A percentile compares a stretch with the other conserved stretches of the same genome.
phyloP scores from a whole-genome alignment of 2,888 invertebrate genomes.

The Drosophila suboccidentalis region DNA sequence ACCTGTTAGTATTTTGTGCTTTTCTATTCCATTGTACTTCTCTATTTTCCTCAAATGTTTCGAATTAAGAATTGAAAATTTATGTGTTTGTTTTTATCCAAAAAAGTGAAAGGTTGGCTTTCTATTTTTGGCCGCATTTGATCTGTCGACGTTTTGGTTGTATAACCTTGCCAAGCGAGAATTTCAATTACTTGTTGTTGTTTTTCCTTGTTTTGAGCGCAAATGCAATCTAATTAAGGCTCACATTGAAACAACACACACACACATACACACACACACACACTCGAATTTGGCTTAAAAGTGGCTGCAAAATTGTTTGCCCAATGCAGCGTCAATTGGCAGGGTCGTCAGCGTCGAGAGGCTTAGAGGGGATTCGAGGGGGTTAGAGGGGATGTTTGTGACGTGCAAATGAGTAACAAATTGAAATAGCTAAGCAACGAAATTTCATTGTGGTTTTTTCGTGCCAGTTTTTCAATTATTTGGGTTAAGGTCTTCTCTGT shows the following conservation, averaged over 20 bases:
- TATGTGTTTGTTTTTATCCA: background rate
- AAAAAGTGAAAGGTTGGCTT: background rate
- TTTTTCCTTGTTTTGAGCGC: slow-evolving; percentile 44
- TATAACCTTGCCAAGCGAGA: slow-evolving; percentile 43
- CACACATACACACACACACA: slow-evolving; percentile 12
- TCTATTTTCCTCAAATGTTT: background rate
- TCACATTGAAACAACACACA: slow-evolving; percentile 17
- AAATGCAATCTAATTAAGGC: slow-evolving; percentile 73
- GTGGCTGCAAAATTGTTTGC: slow-evolving; percentile 38
- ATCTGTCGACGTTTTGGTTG: slow-evolving; percentile 23
- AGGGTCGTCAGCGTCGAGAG: background rate
- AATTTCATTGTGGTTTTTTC: slow-evolving; percentile 43
- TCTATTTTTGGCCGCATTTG: slow-evolving; percentile 1
- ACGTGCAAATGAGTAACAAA: slow-evolving; percentile 66
- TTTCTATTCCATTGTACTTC: background rate
- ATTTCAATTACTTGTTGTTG: slow-evolving; percentile 60
- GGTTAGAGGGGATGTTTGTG: slow-evolving; percentile 42
- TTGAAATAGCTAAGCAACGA: slow-evolving; percentile 55
- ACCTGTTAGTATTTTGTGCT: background rate
- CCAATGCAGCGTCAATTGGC: slow-evolving; percentile 35
- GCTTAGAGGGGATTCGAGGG: background rate
- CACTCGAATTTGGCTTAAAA: slow-evolving; percentile 31
- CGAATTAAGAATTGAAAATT: background rate
- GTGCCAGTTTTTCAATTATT: slow-evolving; percentile 29
- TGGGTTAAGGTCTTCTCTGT: slow-evolving; percentile 55